These are phyloP conservation scores for Ditylenchus dipsaci DNA, from an alignment of 1,140 invertebrate genomes.

Conservation along the genomic window DNA sequence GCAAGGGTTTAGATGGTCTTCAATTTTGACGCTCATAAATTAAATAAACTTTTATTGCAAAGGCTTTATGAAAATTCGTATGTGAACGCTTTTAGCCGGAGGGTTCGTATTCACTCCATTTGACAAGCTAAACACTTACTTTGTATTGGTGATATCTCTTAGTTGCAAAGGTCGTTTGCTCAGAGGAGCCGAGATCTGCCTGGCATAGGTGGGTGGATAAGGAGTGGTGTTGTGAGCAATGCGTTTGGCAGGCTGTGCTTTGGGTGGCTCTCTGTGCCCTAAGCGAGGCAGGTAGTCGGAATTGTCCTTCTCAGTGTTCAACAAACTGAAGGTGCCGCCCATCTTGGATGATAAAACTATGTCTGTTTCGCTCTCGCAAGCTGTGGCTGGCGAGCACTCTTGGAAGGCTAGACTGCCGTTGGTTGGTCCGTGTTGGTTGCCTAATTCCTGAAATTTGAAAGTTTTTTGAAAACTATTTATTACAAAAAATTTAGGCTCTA, in stretches of 20 bases:
- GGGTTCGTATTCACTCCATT: too few relatives aligned
- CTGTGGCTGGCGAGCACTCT: not conserved
- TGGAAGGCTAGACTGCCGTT: not conserved
- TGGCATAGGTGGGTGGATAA: not conserved
- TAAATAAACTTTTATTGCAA: too few relatives aligned
- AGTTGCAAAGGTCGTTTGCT: not conserved
- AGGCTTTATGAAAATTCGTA: too few relatives aligned
- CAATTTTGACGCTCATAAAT: not conserved
- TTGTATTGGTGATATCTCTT: not conserved
- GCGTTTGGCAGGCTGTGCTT: not conserved
- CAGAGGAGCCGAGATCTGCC: not conserved
- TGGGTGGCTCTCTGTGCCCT: not conserved
- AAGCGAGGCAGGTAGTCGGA: not conserved
- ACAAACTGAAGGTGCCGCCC: not conserved
- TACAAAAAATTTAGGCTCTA: not conserved
- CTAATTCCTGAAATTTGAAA: not conserved
- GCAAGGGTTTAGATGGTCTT: not conserved
- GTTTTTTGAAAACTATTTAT: not conserved
- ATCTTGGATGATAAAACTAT: not conserved
- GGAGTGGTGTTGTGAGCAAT: not conserved
- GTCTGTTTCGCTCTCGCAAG: not conserved
- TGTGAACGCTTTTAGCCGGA: too few relatives aligned
- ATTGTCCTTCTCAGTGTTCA: not conserved
- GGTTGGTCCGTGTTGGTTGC: conserved; percentile 5
- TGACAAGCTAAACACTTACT: not conserved